These are phyloP conservation scores for Griposia aprilina DNA, from an alignment of 2,888 invertebrate species.

Conservation along the genomic window DNA sequence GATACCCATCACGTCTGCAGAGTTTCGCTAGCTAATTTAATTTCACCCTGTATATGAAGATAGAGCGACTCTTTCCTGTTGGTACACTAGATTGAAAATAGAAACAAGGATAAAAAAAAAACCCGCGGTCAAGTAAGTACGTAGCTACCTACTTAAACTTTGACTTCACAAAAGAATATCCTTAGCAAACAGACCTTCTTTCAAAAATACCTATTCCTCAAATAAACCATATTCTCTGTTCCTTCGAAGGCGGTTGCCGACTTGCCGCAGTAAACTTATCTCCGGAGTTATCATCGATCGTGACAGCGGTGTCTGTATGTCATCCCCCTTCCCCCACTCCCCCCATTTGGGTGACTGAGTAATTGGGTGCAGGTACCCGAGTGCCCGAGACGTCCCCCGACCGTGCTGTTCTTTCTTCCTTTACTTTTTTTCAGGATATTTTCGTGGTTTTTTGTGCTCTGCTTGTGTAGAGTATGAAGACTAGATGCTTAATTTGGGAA, in stretches of 20 bases:
- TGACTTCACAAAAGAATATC: too few relatives aligned
- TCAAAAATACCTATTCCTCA: conserved; percentile 4
- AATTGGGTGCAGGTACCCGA: conserved; percentile 83
- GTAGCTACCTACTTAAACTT: background rate
- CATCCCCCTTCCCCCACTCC: conserved; percentile 67
- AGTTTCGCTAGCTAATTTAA: too few relatives aligned
- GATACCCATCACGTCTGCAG: too few relatives aligned
- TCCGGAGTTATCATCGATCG: conserved; percentile 80
- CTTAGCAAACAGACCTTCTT: background rate
- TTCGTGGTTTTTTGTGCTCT: conserved; percentile 3
- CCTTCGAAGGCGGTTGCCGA: conserved; percentile 40
- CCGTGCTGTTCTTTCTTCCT: conserved; percentile 46
- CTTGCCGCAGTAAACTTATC: conserved; percentile 63
- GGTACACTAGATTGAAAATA: background rate
- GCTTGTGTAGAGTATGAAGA: conserved; percentile 3
- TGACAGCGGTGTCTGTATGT: conserved; percentile 78
- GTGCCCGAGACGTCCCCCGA: conserved; percentile 61
- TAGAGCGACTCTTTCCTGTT: background rate
- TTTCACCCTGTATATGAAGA: too few relatives aligned
- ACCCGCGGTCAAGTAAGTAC: fast-evolving
- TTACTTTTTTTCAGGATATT: conserved; percentile 54
- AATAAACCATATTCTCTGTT: conserved; percentile 45
- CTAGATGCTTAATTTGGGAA: conserved; percentile 1
- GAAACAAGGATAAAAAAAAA: background rate
- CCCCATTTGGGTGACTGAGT: conserved; percentile 78